phyloP scores from a whole-genome alignment of 2,888 invertebrate genomes.

The Ennomos quercinarius region DNA sequence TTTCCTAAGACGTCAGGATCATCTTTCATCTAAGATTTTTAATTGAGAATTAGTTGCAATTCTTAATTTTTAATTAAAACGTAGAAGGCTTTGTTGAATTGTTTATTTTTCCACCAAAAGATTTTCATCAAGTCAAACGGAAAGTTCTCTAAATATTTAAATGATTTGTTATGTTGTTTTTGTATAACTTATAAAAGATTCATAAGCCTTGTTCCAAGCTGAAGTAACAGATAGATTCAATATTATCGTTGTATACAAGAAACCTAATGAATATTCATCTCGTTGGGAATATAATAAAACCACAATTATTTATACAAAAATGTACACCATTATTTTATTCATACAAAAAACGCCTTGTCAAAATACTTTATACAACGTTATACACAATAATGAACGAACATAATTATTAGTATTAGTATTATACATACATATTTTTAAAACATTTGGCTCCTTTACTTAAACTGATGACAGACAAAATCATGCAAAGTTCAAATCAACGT shows the following conservation, averaged over 20 bases:
- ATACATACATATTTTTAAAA: constrained; percentile 27
- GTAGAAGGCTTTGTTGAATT: too few relatives aligned
- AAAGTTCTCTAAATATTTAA: too few relatives aligned
- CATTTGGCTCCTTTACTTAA: constrained; percentile 14
- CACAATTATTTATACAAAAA: constrained; percentile 56
- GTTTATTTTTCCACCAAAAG: too few relatives aligned
- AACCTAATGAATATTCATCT: constrained; percentile 17
- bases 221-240: constrained; percentile 5
- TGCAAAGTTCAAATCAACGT: too few relatives aligned
- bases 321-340: constrained; percentile 69
- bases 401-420: too few relatives aligned
- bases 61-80: too few relatives aligned
- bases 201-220: constrained; percentile 5
- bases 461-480: not conserved
- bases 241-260: constrained; percentile 9
- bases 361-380: constrained; percentile 79
- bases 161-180: too few relatives aligned
- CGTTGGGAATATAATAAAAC: constrained; percentile 40
- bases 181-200: constrained; percentile 12
- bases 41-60: too few relatives aligned
- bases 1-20: too few relatives aligned
- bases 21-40: too few relatives aligned
- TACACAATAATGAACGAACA: constrained; percentile 49
- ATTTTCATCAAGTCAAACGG: too few relatives aligned
- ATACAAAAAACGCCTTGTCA: constrained; percentile 70